phyloP scores from a whole-genome alignment of 2,888 invertebrate species.

The Parelbella ahira region DNA sequence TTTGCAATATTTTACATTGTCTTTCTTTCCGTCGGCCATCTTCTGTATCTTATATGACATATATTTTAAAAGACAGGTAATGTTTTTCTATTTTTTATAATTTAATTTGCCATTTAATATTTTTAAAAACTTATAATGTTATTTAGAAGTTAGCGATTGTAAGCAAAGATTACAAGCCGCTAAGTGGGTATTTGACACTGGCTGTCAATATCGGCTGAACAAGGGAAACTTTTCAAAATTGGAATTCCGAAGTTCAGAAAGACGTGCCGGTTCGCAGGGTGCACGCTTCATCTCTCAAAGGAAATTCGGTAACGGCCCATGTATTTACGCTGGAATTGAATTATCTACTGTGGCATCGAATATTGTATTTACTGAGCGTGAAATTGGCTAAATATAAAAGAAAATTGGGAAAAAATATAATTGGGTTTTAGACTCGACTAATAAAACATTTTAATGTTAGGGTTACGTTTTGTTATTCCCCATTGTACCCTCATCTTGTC shows the following conservation, averaged over 20 bases:
- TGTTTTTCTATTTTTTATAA: no score
- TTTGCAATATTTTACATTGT: no score
- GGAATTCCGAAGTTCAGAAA: slow-evolving; percentile 77
- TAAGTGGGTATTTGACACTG: slow-evolving; percentile 67
- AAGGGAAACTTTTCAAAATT: slow-evolving; percentile 79
- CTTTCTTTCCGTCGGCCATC: no score
- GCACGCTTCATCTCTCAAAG: slow-evolving; percentile 75
- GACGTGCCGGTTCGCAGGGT: slow-evolving; percentile 69
- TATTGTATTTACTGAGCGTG: slow-evolving; percentile 69
- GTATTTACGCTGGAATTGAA: slow-evolving; percentile 72
- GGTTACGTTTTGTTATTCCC: neutral
- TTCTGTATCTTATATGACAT: no score
- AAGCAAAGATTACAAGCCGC: slow-evolving; percentile 40
- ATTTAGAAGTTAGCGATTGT: slow-evolving; percentile 32
- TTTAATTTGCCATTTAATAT: no score
- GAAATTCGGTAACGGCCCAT: slow-evolving; percentile 73
- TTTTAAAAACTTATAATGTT: slow-evolving; percentile 1
- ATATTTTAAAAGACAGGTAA: no score
- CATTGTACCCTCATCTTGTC: neutral
- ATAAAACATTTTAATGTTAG: slow-evolving; percentile 1
- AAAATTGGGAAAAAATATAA: slow-evolving; percentile 22
- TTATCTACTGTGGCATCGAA: slow-evolving; percentile 67
- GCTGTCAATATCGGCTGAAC: slow-evolving; percentile 75
- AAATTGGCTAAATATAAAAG: slow-evolving; percentile 62
- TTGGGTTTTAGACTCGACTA: neutral